Evolutionary conservation across 2,888 invertebrate species (phyloP).

Genomic region (Ametastegia equiseti): DNA sequence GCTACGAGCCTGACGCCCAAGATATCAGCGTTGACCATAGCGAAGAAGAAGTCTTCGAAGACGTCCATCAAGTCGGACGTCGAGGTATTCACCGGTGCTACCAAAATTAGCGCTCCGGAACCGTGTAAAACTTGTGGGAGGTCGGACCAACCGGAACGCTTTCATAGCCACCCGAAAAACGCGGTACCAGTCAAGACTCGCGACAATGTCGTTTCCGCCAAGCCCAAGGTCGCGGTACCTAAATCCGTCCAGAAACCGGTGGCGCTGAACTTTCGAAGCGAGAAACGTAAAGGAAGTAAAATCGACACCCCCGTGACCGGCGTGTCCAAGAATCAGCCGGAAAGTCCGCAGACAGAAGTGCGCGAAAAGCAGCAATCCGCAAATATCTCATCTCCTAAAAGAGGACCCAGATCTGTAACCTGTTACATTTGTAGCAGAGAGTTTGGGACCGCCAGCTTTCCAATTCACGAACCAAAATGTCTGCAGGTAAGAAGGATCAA

Average conservation of each 20-base stretch:
- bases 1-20: constrained; percentile 46
- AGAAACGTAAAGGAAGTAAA: constrained; percentile 58
- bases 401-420: constrained; percentile 73
- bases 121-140: constrained; percentile 84
- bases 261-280: constrained; percentile 75
- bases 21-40: constrained; percentile 58
- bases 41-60: constrained; percentile 60
- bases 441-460: constrained; percentile 82
- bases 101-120: constrained; percentile 72
- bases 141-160: constrained; percentile 83
- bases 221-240: constrained; percentile 66
- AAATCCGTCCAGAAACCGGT: constrained; percentile 78
- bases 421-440: constrained; percentile 84
- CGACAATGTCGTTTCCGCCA: constrained; percentile 58
- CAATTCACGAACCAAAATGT: constrained; percentile 84
- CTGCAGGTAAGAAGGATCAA: constrained; percentile 75
- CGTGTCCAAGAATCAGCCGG: constrained; percentile 9
- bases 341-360: constrained; percentile 12
- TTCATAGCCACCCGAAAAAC: constrained; percentile 79
- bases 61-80: constrained; percentile 60
- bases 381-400: constrained; percentile 51
- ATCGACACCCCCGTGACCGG: not conserved
- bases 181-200: constrained; percentile 59
- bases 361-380: not conserved
- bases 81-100: constrained; percentile 61